These are phyloP conservation scores for Mormyrops boulengeri DNA, from an alignment of 2,797 vertebrate genomes.

Conservation along the genomic window DNA sequence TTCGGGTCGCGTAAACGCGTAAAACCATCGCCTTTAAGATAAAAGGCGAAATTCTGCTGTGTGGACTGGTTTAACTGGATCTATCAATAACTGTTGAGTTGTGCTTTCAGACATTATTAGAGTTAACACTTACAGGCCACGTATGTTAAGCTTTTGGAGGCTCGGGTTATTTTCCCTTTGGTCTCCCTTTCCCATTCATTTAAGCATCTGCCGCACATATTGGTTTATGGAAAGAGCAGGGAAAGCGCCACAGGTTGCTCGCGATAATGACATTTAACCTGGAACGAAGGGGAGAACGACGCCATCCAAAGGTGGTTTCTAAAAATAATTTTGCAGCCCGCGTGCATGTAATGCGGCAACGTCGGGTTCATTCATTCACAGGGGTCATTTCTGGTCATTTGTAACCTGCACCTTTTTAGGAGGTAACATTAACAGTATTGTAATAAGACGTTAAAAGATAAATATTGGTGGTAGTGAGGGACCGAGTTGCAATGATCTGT, in stretches of 20 bases:
- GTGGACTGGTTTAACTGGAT: not conserved
- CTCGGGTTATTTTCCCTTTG: not conserved
- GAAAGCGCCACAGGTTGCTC: not conserved
- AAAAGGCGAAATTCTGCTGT: not conserved
- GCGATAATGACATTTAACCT: not conserved
- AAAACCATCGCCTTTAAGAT: not conserved
- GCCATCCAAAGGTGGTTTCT: not conserved
- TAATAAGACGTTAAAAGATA: not conserved
- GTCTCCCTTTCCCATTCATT: not conserved
- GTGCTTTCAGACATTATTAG: not conserved
- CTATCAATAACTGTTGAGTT: not conserved
- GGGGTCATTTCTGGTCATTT: not conserved
- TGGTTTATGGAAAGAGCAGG: not conserved
- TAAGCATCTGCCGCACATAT: not conserved
- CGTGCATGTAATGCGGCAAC: not conserved
- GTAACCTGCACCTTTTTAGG: not conserved
- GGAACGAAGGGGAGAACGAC: not conserved
- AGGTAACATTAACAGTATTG: not conserved
- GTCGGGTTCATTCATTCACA: not conserved
- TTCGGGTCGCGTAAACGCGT: not conserved
- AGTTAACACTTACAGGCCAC: not conserved
- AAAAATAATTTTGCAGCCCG: not conserved
- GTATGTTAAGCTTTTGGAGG: not conserved
- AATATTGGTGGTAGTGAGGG: not conserved
- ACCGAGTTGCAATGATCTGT: not conserved